phyloP scores from a whole-genome alignment of 2,113 vertebrate species.

The Tiliqua scincoides region DNA sequence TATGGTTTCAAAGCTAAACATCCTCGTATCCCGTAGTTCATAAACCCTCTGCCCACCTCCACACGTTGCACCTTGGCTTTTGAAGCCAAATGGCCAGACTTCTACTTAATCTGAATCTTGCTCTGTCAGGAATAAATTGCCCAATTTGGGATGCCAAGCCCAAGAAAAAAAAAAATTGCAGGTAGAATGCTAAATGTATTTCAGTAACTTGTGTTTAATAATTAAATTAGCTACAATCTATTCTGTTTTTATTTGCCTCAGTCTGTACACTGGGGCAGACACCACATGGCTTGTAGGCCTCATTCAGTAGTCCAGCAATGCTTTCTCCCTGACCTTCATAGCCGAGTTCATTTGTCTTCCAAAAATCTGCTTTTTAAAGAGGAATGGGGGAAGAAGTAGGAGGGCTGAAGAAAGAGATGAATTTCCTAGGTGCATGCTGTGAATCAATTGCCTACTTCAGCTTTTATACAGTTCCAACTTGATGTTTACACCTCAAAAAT shows the following conservation, averaged over 20 bases:
- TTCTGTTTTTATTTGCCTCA: not conserved
- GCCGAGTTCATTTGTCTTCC: not conserved
- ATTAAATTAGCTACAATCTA: conserved; percentile 1
- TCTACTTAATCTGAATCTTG: conserved; percentile 1
- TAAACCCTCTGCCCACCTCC: not conserved
- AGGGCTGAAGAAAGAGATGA: not conserved
- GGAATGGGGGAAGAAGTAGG: not conserved
- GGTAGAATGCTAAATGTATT: not conserved
- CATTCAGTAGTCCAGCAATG: not conserved
- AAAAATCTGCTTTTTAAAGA: not conserved
- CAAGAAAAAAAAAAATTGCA: not conserved
- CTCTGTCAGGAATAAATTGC: conserved; percentile 59
- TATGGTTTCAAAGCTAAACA: conserved; percentile 52
- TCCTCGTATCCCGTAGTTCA: conserved; percentile 56
- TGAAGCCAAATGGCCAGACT: conserved; percentile 48
- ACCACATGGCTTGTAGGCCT: not conserved
- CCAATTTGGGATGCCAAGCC: conserved; percentile 47
- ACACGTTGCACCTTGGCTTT: conserved; percentile 44
- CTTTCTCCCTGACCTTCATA: not conserved
- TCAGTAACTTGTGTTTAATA: not conserved
- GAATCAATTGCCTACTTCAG: not conserved
- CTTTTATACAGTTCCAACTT: not conserved
- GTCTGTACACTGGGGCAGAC: not conserved
- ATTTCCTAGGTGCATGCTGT: not conserved
- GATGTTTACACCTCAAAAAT: not conserved